These are phyloP conservation scores for Bhutanitis thaidina DNA, from an alignment of 2,888 invertebrate genomes.

Conservation along the genomic window DNA sequence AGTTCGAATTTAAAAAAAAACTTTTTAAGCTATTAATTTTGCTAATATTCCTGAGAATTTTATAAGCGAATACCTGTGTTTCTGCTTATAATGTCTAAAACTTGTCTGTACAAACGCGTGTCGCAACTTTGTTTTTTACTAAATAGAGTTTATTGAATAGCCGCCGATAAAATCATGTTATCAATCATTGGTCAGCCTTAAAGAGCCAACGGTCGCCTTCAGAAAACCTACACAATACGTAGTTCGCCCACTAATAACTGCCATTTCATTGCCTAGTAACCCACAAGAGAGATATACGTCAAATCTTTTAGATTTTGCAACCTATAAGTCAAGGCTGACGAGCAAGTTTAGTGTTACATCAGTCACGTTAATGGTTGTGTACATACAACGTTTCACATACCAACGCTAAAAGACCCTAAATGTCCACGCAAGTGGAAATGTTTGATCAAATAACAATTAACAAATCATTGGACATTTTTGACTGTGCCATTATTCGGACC, in stretches of 20 bases:
- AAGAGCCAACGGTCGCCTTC: not conserved
- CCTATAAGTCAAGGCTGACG: not conserved
- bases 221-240: not conserved
- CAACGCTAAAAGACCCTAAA: conserved; percentile 1
- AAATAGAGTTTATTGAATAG: too few relatives aligned
- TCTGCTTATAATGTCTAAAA: too few relatives aligned
- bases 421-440: not conserved
- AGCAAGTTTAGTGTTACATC: not conserved
- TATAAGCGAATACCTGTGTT: too few relatives aligned
- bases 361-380: not conserved
- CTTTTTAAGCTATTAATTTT: too few relatives aligned
- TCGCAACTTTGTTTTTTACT: too few relatives aligned
- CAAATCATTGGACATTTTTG: not conserved
- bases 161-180: too few relatives aligned
- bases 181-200: not conserved
- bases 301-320: conserved; percentile 3
- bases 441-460: not conserved
- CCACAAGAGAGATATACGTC: not conserved
- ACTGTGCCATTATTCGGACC: too few relatives aligned
- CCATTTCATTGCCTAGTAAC: conserved; percentile 4
- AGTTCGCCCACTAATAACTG: not conserved
- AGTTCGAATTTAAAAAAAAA: too few relatives aligned
- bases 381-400: not conserved
- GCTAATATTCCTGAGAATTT: too few relatives aligned
- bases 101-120: too few relatives aligned